phyloP scores from a whole-genome alignment of 2,113 vertebrate genomes.

The Halichoeres trimaculatus region DNA sequence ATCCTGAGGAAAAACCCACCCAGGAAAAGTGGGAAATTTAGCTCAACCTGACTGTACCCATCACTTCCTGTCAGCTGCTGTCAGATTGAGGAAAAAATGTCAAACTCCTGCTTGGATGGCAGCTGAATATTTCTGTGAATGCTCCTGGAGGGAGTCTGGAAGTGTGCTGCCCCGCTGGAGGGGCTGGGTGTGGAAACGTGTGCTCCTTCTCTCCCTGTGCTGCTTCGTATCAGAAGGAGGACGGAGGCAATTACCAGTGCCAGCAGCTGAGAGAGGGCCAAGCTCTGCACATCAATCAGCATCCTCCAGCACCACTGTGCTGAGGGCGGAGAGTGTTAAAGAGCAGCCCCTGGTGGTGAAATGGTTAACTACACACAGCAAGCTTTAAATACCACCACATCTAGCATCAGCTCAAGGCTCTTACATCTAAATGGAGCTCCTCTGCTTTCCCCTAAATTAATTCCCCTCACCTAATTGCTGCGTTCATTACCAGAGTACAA shows the following conservation, averaged over 20 bases:
- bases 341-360: slow-evolving; percentile 69
- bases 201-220: slow-evolving; percentile 58
- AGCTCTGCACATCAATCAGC: slow-evolving; percentile 77
- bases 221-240: slow-evolving; percentile 58
- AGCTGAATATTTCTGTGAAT: slow-evolving; percentile 23
- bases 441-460: slow-evolving; percentile 57
- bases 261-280: slow-evolving; percentile 74
- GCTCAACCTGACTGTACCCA: slow-evolving; percentile 10
- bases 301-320: slow-evolving; percentile 51
- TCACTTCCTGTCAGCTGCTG: slow-evolving; percentile 51
- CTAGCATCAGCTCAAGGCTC: slow-evolving; percentile 35
- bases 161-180: slow-evolving; percentile 55
- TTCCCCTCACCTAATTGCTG: slow-evolving; percentile 68
- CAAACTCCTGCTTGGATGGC: slow-evolving; percentile 41
- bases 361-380: slow-evolving; percentile 14
- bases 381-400: slow-evolving; percentile 21
- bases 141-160: slow-evolving; percentile 36
- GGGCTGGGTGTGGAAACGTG: slow-evolving; percentile 49
- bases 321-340: slow-evolving; percentile 27
- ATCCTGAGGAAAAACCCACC: slow-evolving; percentile 5
- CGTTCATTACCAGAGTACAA: slow-evolving; percentile 70
- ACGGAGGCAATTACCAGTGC: slow-evolving; percentile 80
- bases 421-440: slow-evolving; percentile 31
- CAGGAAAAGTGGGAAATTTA: slow-evolving; percentile 22
- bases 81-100: slow-evolving; percentile 46